phyloP scores from a whole-genome alignment of 2,888 invertebrate species.

The Papilio elwesi region DNA sequence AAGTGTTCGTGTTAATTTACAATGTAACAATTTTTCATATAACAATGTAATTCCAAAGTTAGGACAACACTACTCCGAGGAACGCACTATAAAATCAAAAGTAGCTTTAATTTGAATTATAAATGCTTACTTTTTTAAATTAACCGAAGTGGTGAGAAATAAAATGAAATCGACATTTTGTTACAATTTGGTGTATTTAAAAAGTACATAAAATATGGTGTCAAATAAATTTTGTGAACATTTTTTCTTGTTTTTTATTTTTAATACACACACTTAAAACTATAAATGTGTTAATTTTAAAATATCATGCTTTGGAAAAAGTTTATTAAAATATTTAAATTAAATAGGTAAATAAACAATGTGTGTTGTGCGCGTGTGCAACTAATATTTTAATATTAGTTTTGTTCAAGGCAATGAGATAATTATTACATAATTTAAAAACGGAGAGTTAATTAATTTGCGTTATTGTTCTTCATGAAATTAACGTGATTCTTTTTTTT shows the following conservation, averaged over 20 bases:
- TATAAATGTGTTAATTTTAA: not conserved
- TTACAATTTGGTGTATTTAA: conserved; percentile 81
- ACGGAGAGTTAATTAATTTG: too few species aligned
- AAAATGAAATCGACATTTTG: conserved; percentile 69
- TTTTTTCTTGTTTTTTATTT: conserved; percentile 36
- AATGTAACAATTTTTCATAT: not conserved
- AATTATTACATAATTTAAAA: too few species aligned
- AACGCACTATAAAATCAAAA: not conserved
- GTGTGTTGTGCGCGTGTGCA: too few species aligned
- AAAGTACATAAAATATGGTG: conserved; percentile 80
- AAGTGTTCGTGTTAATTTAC: not conserved
- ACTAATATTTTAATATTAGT: too few species aligned
- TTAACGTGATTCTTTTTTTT: too few species aligned
- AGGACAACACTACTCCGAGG: not conserved
- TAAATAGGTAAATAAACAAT: too few species aligned
- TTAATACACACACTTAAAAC: conserved; percentile 24
- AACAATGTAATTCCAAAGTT: not conserved
- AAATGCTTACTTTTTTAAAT: not conserved
- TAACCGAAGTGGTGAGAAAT: not conserved
- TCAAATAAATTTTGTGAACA: conserved; percentile 69
- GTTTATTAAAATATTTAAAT: too few species aligned
- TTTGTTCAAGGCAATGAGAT: too few species aligned
- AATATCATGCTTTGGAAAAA: too few species aligned
- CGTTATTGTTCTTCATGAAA: too few species aligned
- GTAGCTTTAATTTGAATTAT: not conserved